These are phyloP conservation scores for Mylabris phalerata DNA, from an alignment of 1,140 invertebrate species.

Conservation along the genomic window DNA sequence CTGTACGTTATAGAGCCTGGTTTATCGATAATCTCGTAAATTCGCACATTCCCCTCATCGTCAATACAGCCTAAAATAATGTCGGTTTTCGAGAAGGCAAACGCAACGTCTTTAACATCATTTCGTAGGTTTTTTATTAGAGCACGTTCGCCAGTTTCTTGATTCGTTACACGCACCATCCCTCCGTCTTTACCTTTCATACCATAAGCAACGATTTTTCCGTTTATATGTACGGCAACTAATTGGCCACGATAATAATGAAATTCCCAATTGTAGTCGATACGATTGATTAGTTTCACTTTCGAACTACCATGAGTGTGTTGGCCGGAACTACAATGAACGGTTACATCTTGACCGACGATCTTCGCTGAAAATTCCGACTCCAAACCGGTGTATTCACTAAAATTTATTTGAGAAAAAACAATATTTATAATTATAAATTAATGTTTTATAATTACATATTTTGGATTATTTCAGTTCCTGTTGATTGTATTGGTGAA, in stretches of 20 bases:
- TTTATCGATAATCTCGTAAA: conserved; percentile 68
- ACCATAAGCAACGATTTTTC: conserved; percentile 82
- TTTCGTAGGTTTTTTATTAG: conserved; percentile 83
- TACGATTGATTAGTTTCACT: conserved; percentile 83
- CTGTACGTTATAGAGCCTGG: conserved; percentile 51
- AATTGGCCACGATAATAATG: conserved; percentile 79
- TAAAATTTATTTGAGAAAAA: conserved; percentile 40
- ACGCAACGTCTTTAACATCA: conserved; percentile 79
- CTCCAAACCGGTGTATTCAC: conserved; percentile 62
- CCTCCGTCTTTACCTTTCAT: conserved; percentile 64
- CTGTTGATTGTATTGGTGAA: conserved; percentile 12
- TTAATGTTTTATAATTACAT: conserved; percentile 21
- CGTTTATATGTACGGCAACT: conserved; percentile 79
- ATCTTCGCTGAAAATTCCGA: conserved; percentile 62
- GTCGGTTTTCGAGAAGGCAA: conserved; percentile 71
- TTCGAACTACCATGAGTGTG: conserved; percentile 76
- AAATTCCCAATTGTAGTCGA: conserved; percentile 89
- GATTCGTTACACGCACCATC: conserved; percentile 75
- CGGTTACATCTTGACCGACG: conserved; percentile 59
- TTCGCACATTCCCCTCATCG: conserved; percentile 70
- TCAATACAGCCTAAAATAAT: conserved; percentile 82
- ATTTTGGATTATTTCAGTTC: conserved; percentile 24
- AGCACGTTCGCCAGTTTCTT: conserved; percentile 63
- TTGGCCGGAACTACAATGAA: conserved; percentile 60
- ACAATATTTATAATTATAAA: conserved; percentile 15